Evolutionary conservation across 2,888 invertebrate genomes (phyloP).

Genomic region (Noctua pronuba): DNA sequence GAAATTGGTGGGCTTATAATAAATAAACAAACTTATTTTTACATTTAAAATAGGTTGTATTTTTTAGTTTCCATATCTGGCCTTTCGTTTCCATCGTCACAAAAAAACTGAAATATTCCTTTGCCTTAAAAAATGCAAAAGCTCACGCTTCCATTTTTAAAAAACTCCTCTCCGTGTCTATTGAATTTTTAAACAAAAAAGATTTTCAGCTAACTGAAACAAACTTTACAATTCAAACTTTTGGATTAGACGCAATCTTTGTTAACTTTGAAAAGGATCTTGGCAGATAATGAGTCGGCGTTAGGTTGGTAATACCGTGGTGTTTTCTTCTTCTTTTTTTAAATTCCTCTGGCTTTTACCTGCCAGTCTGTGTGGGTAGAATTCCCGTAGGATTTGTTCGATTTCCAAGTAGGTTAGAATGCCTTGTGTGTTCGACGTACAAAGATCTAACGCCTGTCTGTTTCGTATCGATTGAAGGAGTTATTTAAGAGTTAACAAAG

Average conservation of each 20-base stretch:
- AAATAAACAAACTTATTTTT: neutral
- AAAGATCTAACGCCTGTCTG: constrained; percentile 34
- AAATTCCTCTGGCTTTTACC: constrained; percentile 46
- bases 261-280: constrained; percentile 69
- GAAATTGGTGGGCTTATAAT: neutral
- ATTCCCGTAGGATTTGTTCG: constrained; percentile 48
- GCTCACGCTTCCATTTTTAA: constrained; percentile 30
- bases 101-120: neutral
- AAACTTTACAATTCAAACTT: constrained; percentile 73
- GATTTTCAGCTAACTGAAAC: constrained; percentile 56
- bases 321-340: constrained; percentile 38
- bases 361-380: constrained; percentile 26
- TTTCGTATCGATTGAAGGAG: constrained; percentile 23
- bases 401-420: constrained; percentile 37
- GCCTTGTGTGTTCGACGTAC: constrained; percentile 42
- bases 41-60: neutral
- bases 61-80: neutral
- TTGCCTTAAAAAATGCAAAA: constrained; percentile 10
- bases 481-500: constrained; percentile 41
- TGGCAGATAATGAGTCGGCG: constrained; percentile 51
- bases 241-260: constrained; percentile 68
- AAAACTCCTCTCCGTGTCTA: constrained; percentile 52
- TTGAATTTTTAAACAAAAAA: constrained; percentile 66
- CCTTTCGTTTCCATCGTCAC: neutral
- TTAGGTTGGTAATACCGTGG: constrained; percentile 1